A percentile compares a stretch with the other conserved stretches of the same genome.
These are phyloP conservation scores for Hypotaenidia philippensis DNA, from an alignment of 2,797 vertebrate genomes.

Conservation along the genomic window DNA sequence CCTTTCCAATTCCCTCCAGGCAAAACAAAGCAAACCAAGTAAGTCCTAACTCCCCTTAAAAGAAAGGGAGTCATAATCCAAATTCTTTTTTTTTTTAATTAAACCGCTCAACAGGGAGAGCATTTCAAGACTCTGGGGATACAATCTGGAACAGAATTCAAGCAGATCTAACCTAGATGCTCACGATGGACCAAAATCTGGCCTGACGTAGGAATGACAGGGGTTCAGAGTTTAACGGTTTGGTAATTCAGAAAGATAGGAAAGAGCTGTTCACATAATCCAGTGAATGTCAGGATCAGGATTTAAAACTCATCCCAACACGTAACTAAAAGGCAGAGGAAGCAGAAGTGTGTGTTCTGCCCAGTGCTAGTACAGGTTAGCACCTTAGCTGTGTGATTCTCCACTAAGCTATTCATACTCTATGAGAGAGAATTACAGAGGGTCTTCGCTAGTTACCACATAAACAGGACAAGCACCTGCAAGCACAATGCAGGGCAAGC, in stretches of 20 bases:
- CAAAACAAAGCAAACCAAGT: not conserved
- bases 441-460: not conserved
- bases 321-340: constrained; percentile 14
- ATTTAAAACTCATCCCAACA: constrained; percentile 72
- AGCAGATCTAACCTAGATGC: constrained; percentile 40
- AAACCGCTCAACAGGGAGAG: constrained; percentile 22
- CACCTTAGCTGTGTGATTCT: constrained; percentile 51
- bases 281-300: constrained; percentile 63
- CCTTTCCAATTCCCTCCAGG: not conserved
- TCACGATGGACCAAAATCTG: constrained; percentile 63
- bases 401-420: constrained; percentile 14
- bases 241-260: constrained; percentile 65
- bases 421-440: constrained; percentile 17
- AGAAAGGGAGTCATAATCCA: not conserved
- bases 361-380: constrained; percentile 5
- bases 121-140: constrained; percentile 46
- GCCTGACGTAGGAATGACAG: constrained; percentile 47
- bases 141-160: constrained; percentile 58
- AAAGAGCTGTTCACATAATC: constrained; percentile 63
- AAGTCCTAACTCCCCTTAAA: not conserved
- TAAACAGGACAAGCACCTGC: constrained; percentile 5
- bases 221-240: constrained; percentile 69
- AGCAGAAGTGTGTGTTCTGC: not conserved
- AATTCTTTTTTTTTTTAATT: not conserved
- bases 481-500: constrained; percentile 14